Evolutionary conservation across 1,140 invertebrate genomes (phyloP), one percentile per base, ranked within the genome.

Genomic region (Whitmania pigra): DNA sequence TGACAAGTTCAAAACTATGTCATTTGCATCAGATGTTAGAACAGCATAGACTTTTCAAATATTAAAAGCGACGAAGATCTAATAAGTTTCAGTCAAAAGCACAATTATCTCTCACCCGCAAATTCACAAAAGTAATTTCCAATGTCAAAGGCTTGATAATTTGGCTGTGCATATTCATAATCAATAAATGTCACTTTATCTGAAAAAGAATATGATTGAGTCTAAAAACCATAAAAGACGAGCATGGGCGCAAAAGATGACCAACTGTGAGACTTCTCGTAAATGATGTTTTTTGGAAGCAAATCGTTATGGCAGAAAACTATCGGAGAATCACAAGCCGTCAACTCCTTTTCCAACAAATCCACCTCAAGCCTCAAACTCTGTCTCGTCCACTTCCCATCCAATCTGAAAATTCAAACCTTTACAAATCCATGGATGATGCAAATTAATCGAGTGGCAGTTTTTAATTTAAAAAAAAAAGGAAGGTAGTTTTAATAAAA

Each of bases 231-330:
- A 72, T 40, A 72, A 71, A 11, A 54, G n/a, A 71, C 15, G 76
- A 77, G 43, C 54, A 71, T 20, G 54, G 72, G 69, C 9, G 2
- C 25, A 36, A 25, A 22, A 27, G 31, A 49, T 20, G 74, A 76
- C 74, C 69, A 72, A 78, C 77, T 76, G 77, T 87, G 85, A 73
- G 86, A 84, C 78, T 88, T 81, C 77, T 91, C 87, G 78, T 89
- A 89, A 70, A 99, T 88, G 72, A 99, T 88, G 84, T 99, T 99
- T 77, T 88, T 91, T 73, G 97, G 84, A 75, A 99, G 85, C 72
- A 98, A 86, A 85, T 99, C 96, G 85, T 99, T 99, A 84, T 99
- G 96, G 80, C 90, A 89, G 84, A 97, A 96, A 27, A 97, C 94
- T 73, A 94, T 81, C n/a, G 90, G 89, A 83, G 88, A 91, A 73